A percentile compares a stretch with the other conserved stretches of the same genome.
phyloP scores from a whole-genome alignment of 2,888 invertebrate genomes.

The Drosophila demipolita region DNA sequence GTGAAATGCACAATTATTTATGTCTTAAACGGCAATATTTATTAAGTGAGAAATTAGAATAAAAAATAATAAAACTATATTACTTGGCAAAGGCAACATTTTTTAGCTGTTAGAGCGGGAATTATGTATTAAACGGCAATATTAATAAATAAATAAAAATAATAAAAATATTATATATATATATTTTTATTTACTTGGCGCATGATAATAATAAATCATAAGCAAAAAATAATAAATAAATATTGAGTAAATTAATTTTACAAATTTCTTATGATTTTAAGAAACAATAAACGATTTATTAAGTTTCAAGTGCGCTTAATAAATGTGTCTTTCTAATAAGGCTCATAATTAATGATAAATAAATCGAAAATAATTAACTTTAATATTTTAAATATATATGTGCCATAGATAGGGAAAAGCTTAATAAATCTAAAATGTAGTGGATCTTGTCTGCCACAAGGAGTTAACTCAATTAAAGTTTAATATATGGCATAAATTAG shows the following conservation, averaged over 20 bases:
- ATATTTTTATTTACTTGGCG: background rate
- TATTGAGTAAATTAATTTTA: too few relatives aligned
- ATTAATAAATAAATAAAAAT: background rate
- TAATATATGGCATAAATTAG: conserved; percentile 19
- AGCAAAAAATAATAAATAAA: background rate
- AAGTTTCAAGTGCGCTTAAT: background rate
- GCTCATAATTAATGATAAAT: background rate
- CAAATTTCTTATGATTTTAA: background rate
- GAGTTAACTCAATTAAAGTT: conserved; percentile 36
- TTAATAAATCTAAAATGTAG: background rate
- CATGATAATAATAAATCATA: background rate
- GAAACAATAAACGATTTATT: too few relatives aligned
- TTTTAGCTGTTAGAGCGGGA: too few relatives aligned
- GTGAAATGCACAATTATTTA: background rate
- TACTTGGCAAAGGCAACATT: too few relatives aligned
- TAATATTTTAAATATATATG: background rate
- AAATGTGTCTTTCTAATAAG: background rate
- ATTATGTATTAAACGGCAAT: background rate
- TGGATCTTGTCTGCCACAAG: background rate
- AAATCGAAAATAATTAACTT: background rate
- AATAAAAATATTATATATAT: too few relatives aligned
- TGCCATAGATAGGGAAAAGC: background rate
- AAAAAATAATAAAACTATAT: too few relatives aligned
- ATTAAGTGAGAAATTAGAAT: background rate
- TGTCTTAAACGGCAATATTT: background rate